These are phyloP conservation scores for Cheilosia vulpina DNA, from an alignment of 2,888 invertebrate genomes.

Conservation along the genomic window DNA sequence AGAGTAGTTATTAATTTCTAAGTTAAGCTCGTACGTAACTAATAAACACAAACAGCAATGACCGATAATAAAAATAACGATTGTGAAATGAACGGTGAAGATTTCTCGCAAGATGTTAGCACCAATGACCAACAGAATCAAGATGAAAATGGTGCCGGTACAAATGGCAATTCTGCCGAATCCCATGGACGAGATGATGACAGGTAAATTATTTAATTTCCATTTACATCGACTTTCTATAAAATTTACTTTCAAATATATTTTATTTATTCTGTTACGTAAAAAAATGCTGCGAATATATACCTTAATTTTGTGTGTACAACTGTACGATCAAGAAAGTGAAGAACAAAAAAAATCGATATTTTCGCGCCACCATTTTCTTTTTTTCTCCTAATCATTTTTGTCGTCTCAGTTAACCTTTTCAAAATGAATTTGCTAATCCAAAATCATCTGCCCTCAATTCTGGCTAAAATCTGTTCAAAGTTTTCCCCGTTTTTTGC, in stretches of 20 bases:
- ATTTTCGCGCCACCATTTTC: slow-evolving; percentile 73
- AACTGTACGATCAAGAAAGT: slow-evolving; percentile 43
- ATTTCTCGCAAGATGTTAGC: slow-evolving; percentile 90
- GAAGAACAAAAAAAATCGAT: slow-evolving; percentile 59
- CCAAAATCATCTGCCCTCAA: slow-evolving; percentile 56
- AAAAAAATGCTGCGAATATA: slow-evolving; percentile 36
- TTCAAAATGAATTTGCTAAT: slow-evolving; percentile 55
- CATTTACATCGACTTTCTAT: not conserved
- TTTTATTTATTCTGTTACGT: slow-evolving; percentile 58
- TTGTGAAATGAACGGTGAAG: slow-evolving; percentile 90
- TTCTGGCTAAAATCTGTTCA: slow-evolving; percentile 26
- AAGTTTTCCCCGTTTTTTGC: slow-evolving; percentile 31
- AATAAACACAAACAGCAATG: slow-evolving; percentile 81
- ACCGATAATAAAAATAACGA: slow-evolving; percentile 85
- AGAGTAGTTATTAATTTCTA: slow-evolving; percentile 73
- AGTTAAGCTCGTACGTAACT: slow-evolving; percentile 70
- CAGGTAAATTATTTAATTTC: slow-evolving; percentile 85
- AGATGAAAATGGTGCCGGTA: slow-evolving; percentile 87
- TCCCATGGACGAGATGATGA: slow-evolving; percentile 88
- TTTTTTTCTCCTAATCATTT: slow-evolving; percentile 53
- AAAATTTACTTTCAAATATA: slow-evolving; percentile 29
- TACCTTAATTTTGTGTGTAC: slow-evolving; percentile 44
- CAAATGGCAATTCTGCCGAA: slow-evolving; percentile 79
- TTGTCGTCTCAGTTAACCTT: slow-evolving; percentile 58
- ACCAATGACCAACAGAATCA: slow-evolving; percentile 84